Conservation (phyloP, 2,888 invertebrate genomes). For the Drosophila meridionalis region DNA sequence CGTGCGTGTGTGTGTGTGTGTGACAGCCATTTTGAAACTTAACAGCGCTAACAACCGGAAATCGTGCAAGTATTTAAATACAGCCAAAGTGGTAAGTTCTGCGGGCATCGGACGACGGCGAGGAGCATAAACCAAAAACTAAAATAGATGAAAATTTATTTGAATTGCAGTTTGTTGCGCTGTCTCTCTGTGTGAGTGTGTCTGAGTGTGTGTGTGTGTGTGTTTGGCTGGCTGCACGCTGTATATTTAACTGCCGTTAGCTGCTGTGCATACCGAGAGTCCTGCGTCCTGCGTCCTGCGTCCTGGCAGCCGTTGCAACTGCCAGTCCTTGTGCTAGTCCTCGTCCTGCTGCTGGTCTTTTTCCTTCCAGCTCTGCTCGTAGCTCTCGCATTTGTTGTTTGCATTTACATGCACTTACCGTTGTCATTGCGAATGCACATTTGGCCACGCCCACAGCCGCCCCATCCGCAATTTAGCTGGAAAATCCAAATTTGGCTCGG, state of each 20-base stretch:
- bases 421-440: conserved; percentile 79
- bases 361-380: conserved; percentile 8
- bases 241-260: conserved; percentile 38
- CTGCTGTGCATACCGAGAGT: not conserved
- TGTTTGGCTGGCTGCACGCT: conserved; percentile 16
- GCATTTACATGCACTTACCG: conserved; percentile 81
- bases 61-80: conserved; percentile 80
- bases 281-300: not conserved
- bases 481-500: conserved; percentile 49
- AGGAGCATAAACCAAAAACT: conserved; percentile 65
- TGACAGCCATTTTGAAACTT: conserved; percentile 74
- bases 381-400: conserved; percentile 20
- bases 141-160: conserved; percentile 74
- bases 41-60: conserved; percentile 76
- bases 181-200: conserved; percentile 18
- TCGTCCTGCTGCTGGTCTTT: conserved; percentile 2
- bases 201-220: conserved; percentile 16
- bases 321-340: not conserved
- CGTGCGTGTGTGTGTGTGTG: conserved; percentile 32
- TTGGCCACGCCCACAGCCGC: conserved; percentile 34
- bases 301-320: conserved; percentile 1
- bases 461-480: conserved; percentile 7
- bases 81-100: conserved; percentile 66
- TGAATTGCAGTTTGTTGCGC: conserved; percentile 54
- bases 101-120: conserved; percentile 23